Evolutionary conservation across 2,797 vertebrate genomes (phyloP), one percentile per base, ranked within the genome.

Genomic region (Parambassis ranga): DNA sequence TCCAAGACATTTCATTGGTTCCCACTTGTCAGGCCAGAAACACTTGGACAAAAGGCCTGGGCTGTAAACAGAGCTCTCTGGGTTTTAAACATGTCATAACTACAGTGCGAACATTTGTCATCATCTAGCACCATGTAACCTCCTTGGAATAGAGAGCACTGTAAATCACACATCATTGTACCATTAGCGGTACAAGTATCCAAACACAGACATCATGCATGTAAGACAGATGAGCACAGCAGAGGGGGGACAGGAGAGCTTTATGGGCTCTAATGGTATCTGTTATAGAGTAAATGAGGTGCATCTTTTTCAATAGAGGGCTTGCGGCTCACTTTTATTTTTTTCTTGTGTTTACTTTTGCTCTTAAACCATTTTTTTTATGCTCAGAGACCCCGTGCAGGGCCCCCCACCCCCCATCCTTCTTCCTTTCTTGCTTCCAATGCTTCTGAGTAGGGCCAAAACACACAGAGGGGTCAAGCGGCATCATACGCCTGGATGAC

Each of bases 41-140:
- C 33, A 16, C 73, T 4, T 44, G 10, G 37, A 76, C 83, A 62
- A 62, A 71, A 69, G 38, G 46, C 30, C 33, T 24, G 55, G 63
- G n/a, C 61, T 64, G 57, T 73, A 82, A 83, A 84, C 85, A 81
- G 32, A 73, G 55, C 57, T 75, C 65, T 77, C 37, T 23, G 44
- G 51, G 19, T 75, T 85, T 83, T 80, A 89, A 87, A 85, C 72
- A 80, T 76, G 77, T 75, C 81, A 77, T 63, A 78, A 77, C 72
- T 61, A 33, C 44, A 62, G 46, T 7, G 6, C 1, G 6, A 18
- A 63, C 46, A 83, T 84, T 82, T 70, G 44, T 81, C 82, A 83
- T 77, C 47, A 33, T 48, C 60, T 13, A 44, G 47, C 46, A 23
- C 16, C 6, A 38, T 20, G 48, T 15, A 26, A 10, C 35, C 28